Percentiles rank a stretch among this genome's conserved stretches.
phyloP scores from a whole-genome alignment of 1,140 invertebrate species.

The Anadara kagoshimensis region DNA sequence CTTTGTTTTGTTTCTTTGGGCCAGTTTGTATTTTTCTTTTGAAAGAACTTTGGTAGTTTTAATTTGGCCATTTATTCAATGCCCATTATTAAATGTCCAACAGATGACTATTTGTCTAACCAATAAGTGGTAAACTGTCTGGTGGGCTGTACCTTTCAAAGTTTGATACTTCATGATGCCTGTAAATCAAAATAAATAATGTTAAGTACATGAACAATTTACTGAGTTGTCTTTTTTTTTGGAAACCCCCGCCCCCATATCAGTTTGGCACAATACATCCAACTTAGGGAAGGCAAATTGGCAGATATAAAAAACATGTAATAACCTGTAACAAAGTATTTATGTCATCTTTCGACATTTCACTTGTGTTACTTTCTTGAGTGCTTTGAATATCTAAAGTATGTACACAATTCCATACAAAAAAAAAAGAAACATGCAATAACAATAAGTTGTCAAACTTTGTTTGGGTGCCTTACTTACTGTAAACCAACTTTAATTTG shows the following conservation, averaged over 20 bases:
- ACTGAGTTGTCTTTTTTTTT: not conserved
- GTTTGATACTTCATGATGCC: conserved; percentile 51
- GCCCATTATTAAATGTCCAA: not conserved
- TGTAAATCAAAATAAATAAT: conserved; percentile 32
- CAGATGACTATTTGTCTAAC: not conserved
- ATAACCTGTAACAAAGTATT: not conserved
- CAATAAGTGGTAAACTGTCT: conserved; percentile 35
- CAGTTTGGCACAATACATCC: not conserved
- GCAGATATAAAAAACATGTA: not conserved
- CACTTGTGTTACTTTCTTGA: not conserved
- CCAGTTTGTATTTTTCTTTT: not conserved
- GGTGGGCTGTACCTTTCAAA: conserved; percentile 50
- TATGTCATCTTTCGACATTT: not conserved
- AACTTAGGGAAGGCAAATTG: not conserved
- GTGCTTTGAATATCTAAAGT: no score
- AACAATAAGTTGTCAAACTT: no score
- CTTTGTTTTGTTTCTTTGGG: no score
- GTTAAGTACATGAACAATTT: not conserved
- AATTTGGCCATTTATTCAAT: no score
- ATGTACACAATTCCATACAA: no score
- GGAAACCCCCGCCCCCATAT: not conserved
- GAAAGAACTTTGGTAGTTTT: conserved; percentile 23
- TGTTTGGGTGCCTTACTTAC: no score
- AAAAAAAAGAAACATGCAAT: no score
- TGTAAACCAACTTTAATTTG: no score